Evolutionary conservation across 1,140 invertebrate species (phyloP), one percentile per base, ranked within the genome.

Genomic region (Drosophila jambulina): DNA sequence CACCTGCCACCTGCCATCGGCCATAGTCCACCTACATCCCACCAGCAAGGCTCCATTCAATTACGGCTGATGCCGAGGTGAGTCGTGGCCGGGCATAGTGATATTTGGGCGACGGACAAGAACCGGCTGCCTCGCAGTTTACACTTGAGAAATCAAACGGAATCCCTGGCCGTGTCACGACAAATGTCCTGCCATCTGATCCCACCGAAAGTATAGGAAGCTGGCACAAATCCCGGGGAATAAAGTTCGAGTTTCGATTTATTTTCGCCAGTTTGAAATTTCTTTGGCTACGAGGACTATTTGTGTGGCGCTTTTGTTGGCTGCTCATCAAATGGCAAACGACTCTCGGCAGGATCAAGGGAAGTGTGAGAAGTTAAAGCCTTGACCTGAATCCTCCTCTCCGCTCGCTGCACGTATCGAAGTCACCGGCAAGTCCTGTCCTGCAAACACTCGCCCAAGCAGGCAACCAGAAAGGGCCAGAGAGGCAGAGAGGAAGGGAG

Each of bases 91-190:
- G 59, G 84, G 68, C 76, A 87, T 83, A 80, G 83, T 87, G 83
- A 87, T 87, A 87, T 86, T 82, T 87, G 64, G 77, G 59, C 75
- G 80, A 78, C 80, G 71, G 60, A 60, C 71, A 65, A 58, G 53
- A 54, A n/a, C 19, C 19, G 21, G 65, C 75, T 72, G 62, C 82
- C 45, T 65, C 43, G 60, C 54, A 80, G 80, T 88, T 87, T 87
- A 87, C 84, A 87, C 84, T 84, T 87, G 84, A 87, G 85, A 87
- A 87, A 87, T 87, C 84, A 87, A 87, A 87, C 72, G 72, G 79
- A 88, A 80, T 68, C 61, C 65, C 70, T 60, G 46, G 70, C 64
- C 70, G 56, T 72, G 74, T 60, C 54, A 72, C 76, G 63, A 83
- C 77, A 88, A 87, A 87, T 83, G 84, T 87, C 84, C 77, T 59